Evolutionary conservation across 1,140 invertebrate genomes (phyloP).

Genomic region (Drosophila mauritiana): DNA sequence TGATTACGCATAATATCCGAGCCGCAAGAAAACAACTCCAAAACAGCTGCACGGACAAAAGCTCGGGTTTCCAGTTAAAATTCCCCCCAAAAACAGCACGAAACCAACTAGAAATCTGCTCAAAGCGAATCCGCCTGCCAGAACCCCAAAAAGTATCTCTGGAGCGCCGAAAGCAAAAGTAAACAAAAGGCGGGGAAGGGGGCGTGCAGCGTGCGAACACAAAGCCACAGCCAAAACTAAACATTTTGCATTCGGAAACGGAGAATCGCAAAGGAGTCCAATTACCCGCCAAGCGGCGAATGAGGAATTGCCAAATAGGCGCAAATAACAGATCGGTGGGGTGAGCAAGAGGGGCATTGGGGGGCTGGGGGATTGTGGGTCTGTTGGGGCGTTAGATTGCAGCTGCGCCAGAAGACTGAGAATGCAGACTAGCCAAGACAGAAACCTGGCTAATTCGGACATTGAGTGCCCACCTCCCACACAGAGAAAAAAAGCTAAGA

Average conservation of each 20-base stretch:
- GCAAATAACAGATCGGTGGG: conserved; percentile 16
- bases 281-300: conserved; percentile 51
- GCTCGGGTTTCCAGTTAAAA: conserved; percentile 63
- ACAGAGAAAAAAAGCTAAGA: background rate
- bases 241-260: conserved; percentile 55
- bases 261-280: conserved; percentile 56
- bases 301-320: conserved; percentile 61
- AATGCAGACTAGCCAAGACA: conserved; percentile 12
- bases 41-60: conserved; percentile 57
- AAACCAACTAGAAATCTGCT: conserved; percentile 69
- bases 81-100: conserved; percentile 22
- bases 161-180: conserved; percentile 61
- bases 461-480: background rate
- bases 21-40: conserved; percentile 9
- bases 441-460: conserved; percentile 1
- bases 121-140: conserved; percentile 27
- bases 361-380: conserved; percentile 6
- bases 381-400: conserved; percentile 28
- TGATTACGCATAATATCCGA: conserved; percentile 10
- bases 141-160: conserved; percentile 26
- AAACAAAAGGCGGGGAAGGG: conserved; percentile 39
- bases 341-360: background rate
- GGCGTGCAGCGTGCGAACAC: conserved; percentile 40
- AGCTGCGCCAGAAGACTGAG: conserved; percentile 23
- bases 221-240: conserved; percentile 70